A percentile compares a stretch with the other conserved stretches of the same genome.
Conservation (phyloP, 2,113 vertebrate species). For the Tragelaphus strepsiceros region DNA sequence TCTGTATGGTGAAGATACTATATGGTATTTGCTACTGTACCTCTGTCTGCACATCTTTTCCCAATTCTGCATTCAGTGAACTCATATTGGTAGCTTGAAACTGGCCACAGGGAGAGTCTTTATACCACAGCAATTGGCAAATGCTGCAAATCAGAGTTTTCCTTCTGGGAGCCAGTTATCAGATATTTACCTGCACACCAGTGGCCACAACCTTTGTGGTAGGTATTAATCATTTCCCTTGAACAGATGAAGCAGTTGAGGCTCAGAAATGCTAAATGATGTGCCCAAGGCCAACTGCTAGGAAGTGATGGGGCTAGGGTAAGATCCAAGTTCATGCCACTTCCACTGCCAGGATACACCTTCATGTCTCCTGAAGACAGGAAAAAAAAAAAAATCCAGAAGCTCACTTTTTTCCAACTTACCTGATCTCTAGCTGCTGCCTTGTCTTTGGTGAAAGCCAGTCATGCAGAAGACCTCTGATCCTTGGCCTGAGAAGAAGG, state of each 20-base stretch:
- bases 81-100: neutral
- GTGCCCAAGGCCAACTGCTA: conserved; percentile 3
- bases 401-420: neutral
- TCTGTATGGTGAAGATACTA: neutral
- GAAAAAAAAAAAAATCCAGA: neutral
- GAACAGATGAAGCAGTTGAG: neutral
- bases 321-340: neutral
- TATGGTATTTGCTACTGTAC: rapidly evolving
- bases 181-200: neutral
- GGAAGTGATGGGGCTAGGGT: neutral
- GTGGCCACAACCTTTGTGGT: neutral
- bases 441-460: neutral
- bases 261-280: neutral
- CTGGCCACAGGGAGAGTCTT: neutral
- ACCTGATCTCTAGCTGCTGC: neutral
- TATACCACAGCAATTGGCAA: neutral
- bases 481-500: neutral
- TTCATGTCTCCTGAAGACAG: neutral
- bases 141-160: neutral
- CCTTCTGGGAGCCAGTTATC: neutral
- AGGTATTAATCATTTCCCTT: neutral
- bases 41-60: neutral
- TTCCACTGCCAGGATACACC: neutral
- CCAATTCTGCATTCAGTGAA: neutral
- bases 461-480: neutral